Evolutionary conservation across 2,113 vertebrate genomes (phyloP).

Genomic region (Lophura nycthemera): DNA sequence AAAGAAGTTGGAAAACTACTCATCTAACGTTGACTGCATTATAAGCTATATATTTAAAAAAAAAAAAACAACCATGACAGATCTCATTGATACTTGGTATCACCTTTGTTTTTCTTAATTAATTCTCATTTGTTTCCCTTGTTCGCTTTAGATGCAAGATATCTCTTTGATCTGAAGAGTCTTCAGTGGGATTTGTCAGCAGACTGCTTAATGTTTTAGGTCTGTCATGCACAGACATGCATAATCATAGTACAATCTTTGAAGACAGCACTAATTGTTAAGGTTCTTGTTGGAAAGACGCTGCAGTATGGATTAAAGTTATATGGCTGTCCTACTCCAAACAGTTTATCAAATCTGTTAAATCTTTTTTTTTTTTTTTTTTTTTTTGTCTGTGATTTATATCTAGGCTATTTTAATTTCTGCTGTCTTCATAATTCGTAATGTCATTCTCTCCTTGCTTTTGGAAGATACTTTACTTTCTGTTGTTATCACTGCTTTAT

Average conservation of each 20-base stretch:
- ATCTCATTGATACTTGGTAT: background rate
- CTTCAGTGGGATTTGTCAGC: background rate
- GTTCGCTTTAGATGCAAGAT: background rate
- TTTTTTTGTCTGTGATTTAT: background rate
- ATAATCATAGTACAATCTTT: background rate
- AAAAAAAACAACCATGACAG: background rate
- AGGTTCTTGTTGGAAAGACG: background rate
- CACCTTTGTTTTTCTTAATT: background rate
- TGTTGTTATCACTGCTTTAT: background rate
- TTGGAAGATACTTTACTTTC: background rate
- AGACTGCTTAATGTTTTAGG: background rate
- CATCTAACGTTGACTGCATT: background rate
- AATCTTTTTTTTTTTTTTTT: background rate
- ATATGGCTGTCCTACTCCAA: rapidly evolving
- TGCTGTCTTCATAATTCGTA: background rate
- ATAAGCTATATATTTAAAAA: background rate
- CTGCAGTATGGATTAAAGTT: background rate
- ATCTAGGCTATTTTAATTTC: background rate
- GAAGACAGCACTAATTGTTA: background rate
- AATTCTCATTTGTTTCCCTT: background rate
- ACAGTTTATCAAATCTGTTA: background rate
- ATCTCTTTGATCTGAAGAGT: background rate
- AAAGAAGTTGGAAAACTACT: background rate
- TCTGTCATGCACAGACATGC: background rate
- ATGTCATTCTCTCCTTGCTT: background rate